Evolutionary conservation across 2,888 invertebrate genomes (phyloP).

Genomic region (Ceriagrion tenellum): DNA sequence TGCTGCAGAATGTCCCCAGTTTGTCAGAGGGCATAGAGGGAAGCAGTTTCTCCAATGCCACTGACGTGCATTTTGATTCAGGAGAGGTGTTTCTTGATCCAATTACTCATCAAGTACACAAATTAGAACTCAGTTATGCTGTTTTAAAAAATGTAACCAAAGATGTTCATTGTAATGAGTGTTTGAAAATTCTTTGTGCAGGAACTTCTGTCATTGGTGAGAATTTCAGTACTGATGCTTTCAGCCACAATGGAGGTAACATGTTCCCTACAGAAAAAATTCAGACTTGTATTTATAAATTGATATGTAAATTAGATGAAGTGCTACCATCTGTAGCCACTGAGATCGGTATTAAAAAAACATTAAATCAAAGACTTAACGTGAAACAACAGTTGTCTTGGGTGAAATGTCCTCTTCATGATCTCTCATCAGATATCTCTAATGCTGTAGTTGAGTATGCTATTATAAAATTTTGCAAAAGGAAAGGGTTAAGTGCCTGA

Average conservation of each 20-base stretch:
- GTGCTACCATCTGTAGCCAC: slow-evolving; percentile 3
- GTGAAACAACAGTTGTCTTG: not conserved
- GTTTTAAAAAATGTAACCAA: too few relatives aligned
- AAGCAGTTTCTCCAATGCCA: too few relatives aligned
- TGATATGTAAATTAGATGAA: not conserved
- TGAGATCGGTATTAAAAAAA: not conserved
- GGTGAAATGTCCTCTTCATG: not conserved
- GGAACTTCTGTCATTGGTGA: too few relatives aligned
- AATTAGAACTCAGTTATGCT: too few relatives aligned
- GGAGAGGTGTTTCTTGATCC: too few relatives aligned
- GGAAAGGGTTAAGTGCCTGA: not conserved
- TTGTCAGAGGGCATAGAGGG: too few relatives aligned
- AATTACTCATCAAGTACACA: too few relatives aligned
- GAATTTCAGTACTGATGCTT: too few relatives aligned
- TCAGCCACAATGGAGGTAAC: not conserved
- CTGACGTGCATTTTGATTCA: too few relatives aligned
- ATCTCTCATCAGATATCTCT: not conserved
- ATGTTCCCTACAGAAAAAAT: not conserved
- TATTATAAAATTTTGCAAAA: not conserved
- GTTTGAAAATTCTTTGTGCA: too few relatives aligned
- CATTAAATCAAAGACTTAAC: not conserved
- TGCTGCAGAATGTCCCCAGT: not conserved
- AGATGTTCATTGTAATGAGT: too few relatives aligned
- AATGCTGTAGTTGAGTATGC: not conserved
- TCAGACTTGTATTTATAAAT: not conserved